Evolutionary conservation across 2,113 vertebrate species (phyloP), one percentile per base, ranked within the genome.

Genomic region (Lepisosteus oculatus): DNA sequence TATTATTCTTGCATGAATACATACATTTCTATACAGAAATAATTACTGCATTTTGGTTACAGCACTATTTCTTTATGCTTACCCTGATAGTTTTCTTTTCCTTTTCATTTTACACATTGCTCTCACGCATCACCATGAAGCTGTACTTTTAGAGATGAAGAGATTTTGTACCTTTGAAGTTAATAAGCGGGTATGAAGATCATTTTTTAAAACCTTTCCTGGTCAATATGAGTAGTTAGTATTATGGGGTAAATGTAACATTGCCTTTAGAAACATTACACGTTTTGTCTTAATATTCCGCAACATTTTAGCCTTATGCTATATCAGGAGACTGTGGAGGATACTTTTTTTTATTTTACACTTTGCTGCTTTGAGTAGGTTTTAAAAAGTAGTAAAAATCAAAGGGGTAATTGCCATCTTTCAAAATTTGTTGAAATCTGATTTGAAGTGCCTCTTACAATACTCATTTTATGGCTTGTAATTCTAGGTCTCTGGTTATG

Each of bases 151-250:
- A 69, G 68, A 69, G 68, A 43, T 61, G 66, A 55, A 55, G 45
- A 61, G 55, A 67, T 59, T 57, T 61, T 57, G 42, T 67, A 29
- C 64, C 55, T 72, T 67, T 72, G 64, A 67, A 67, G 64, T 67
- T 59, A 67, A 59, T 72, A 54, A 63, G 43, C 43, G 15, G 8
- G 55, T 47, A n/a, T 3, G 8, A 14, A 11, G 43, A 66, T 66
- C 64, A 15, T 44, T 67, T 47, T 67, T 76, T 71, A 78, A 82
- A 79, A 73, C 69, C 61, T 6, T 29, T 17, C 62, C 70, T 66
- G 76, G 78, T 79, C 80, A 74, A 72, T 78, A 70, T 63, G 69
- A 74, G 71, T 68, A 67, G 9, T 56, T 15, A 8, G 62, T 71
- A 68, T 75, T 78, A 68, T 80, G 67, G 64, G 47, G 56, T 73